Evolutionary conservation across 2,888 invertebrate genomes (phyloP).

Genomic region (Habrosyne pyritoides): DNA sequence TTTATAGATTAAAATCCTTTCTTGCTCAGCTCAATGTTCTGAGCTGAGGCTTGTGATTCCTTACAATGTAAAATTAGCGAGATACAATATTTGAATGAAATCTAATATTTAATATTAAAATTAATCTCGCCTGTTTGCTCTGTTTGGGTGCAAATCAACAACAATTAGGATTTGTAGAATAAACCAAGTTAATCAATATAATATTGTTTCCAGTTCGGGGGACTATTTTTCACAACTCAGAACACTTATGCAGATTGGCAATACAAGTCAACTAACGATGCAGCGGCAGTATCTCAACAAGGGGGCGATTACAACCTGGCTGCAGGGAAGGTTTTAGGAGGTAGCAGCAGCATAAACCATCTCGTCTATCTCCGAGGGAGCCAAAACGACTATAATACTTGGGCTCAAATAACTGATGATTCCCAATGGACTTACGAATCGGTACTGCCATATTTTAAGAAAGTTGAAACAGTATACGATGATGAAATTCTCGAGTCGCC

Average conservation of each 20-base stretch:
- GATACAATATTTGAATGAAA: too few relatives aligned
- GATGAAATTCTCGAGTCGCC: slow-evolving; percentile 28
- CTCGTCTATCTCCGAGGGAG: slow-evolving; percentile 38
- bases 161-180: too few relatives aligned
- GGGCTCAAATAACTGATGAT: slow-evolving; percentile 36
- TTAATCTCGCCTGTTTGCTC: too few relatives aligned
- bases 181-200: not conserved
- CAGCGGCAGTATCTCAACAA: slow-evolving; percentile 22
- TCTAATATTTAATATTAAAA: too few relatives aligned
- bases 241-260: slow-evolving; percentile 39
- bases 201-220: slow-evolving; percentile 36
- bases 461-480: slow-evolving; percentile 42
- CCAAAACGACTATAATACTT: slow-evolving; percentile 37
- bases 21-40: too few relatives aligned
- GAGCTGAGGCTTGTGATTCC: too few relatives aligned
- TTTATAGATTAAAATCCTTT: too few relatives aligned
- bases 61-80: too few relatives aligned
- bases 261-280: slow-evolving; percentile 36
- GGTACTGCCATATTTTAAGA: slow-evolving; percentile 46
- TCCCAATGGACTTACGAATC: slow-evolving; percentile 40
- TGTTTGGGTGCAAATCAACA: too few relatives aligned
- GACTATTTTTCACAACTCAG: slow-evolving; percentile 26
- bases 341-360: slow-evolving; percentile 43
- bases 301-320: slow-evolving; percentile 28
- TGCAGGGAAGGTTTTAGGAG: slow-evolving; percentile 49